phyloP scores from a whole-genome alignment of 2,797 vertebrate genomes.

The Podarcis siculus region DNA sequence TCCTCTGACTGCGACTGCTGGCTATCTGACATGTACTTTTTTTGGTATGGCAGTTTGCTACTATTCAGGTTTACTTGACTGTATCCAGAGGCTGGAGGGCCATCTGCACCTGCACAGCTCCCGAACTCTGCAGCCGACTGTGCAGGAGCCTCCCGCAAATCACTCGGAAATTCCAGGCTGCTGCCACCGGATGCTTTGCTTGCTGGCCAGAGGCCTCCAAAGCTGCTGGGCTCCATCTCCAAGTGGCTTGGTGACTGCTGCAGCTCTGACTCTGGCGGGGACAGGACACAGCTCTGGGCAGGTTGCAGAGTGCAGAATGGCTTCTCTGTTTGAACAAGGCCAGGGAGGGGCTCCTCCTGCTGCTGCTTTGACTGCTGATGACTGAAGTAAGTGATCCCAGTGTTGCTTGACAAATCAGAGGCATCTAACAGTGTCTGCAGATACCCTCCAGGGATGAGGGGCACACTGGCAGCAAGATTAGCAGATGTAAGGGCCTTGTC shows the following conservation, averaged over 20 bases:
- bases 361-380: conserved; percentile 87
- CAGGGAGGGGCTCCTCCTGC: conserved; percentile 82
- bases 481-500: conserved; percentile 90
- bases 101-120: conserved; percentile 80
- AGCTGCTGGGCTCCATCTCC: conserved; percentile 83
- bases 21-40: conserved; percentile 89
- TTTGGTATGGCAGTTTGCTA: conserved; percentile 92
- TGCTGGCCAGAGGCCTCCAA: conserved; percentile 88
- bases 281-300: conserved; percentile 92
- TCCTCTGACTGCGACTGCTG: conserved; percentile 88
- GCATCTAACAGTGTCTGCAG: conserved; percentile 98
- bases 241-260: conserved; percentile 93
- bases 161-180: conserved; percentile 82
- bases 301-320: conserved; percentile 91
- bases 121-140: conserved; percentile 85
- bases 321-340: conserved; percentile 88
- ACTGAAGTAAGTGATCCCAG: conserved; percentile 89
- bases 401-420: conserved; percentile 91
- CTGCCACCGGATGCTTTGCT: conserved; percentile 77
- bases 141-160: conserved; percentile 83
- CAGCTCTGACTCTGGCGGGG: conserved; percentile 93
- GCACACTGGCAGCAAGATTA: conserved; percentile 88
- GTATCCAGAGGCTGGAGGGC: conserved; percentile 87
- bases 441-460: conserved; percentile 97
- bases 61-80: conserved; percentile 86